Evolutionary conservation across 1,140 invertebrate species (phyloP), one percentile per base, ranked within the genome.

Genomic region (Caenorhabditis latens): DNA sequence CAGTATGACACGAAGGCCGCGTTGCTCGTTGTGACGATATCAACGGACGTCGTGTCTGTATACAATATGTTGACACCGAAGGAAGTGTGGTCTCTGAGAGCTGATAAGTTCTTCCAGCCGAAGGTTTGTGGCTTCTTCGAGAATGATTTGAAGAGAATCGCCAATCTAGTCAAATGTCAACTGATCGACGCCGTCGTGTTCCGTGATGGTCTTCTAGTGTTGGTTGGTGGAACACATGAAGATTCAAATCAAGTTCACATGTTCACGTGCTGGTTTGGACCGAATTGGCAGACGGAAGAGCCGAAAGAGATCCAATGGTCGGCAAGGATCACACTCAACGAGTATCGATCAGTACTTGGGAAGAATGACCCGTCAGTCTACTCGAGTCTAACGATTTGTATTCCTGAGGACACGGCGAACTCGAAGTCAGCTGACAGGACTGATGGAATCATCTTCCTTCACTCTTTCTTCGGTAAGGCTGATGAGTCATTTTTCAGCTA

Each of bases 171-270:
- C 71, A 46, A 46, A 2, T 13, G 46, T 0, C 13, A n/a, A 4
- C 46, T 79, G 19, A 79, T 79, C 46, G 71, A 79, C 46, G 71
- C n/a, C 5, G 46, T 46, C 32, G 71, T 79, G 19, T 79, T 50
- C 46, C 71, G 71, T 13, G 43, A 11, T 24, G 71, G 71, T 24
- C 46, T 79, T 4, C n/a, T 79, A 46, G n/a, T 50, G 6, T 14
- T 79, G 5, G n/a, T 79, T 2, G 71, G 71, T 53, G 71, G 71
- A 50, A 32, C 46, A 13, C 71, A 79, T 43, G 71, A 79, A 43
- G 71, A 79, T 3, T 53, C 71, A 46, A 21, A 7, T 32, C 71
- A 11, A 1, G 46, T 79, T 14, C 46, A 48, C 46, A n/a, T 79
- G 46, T 79, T 79, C 46, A 14, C 24, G 6, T 8, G 50, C n/a